A percentile compares a stretch with the other conserved stretches of the same genome.
Conservation (phyloP, 2,888 invertebrate genomes). For the Epirrita christyi region DNA sequence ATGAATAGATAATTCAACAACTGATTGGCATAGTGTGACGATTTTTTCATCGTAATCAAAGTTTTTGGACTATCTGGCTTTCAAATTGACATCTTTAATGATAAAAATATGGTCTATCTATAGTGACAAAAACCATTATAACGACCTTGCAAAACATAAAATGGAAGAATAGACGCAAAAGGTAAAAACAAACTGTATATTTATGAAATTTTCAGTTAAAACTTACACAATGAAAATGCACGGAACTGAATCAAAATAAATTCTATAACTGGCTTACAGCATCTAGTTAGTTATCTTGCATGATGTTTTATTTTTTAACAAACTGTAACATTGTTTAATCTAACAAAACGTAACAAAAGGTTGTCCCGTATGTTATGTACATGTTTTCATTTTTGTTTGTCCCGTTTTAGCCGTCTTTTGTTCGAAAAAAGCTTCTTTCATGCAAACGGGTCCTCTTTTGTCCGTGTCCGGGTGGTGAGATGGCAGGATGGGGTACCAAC, state of each 20-base stretch:
- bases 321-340: conserved; percentile 31
- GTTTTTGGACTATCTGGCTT: too few species aligned
- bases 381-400: conserved; percentile 77
- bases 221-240: conserved; percentile 1
- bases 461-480: conserved; percentile 32
- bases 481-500: conserved; percentile 10
- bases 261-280: conserved; percentile 9
- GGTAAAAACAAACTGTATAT: too few species aligned
- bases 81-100: too few species aligned
- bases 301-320: not conserved
- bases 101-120: too few species aligned
- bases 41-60: too few species aligned
- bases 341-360: conserved; percentile 40
- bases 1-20: too few species aligned
- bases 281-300: conserved; percentile 29
- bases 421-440: conserved; percentile 61
- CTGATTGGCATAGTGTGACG: too few species aligned
- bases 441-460: conserved; percentile 58
- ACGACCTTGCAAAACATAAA: too few species aligned
- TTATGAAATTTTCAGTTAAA: not conserved
- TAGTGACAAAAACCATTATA: too few species aligned
- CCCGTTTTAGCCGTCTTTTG: conserved; percentile 67
- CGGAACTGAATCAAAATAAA: conserved; percentile 6
- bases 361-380: conserved; percentile 48
- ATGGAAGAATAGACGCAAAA: too few species aligned